phyloP scores from a whole-genome alignment of 1,140 invertebrate genomes.

The Micrasema longulum region DNA sequence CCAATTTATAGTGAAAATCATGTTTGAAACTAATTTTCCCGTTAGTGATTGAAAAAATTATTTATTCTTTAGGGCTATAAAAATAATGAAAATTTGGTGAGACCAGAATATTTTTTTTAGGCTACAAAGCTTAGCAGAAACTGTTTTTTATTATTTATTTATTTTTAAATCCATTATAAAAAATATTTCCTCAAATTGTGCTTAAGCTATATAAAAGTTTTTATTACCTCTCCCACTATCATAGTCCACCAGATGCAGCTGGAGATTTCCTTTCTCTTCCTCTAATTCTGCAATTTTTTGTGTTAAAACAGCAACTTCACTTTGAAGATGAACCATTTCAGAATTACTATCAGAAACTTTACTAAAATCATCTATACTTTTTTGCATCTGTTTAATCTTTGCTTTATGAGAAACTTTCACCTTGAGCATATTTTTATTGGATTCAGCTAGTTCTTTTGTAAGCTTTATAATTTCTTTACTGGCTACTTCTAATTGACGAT shows the following conservation, averaged over 20 bases:
- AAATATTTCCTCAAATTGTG: too few relatives aligned
- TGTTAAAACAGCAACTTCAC: conserved; percentile 74
- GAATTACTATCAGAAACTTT: conserved; percentile 77
- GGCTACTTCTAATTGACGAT: conserved; percentile 57
- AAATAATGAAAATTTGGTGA: too few relatives aligned
- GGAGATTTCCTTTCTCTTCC: conserved; percentile 91
- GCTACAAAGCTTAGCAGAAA: too few relatives aligned
- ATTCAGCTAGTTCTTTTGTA: conserved; percentile 77
- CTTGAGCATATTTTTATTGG: conserved; percentile 87
- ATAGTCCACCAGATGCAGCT: conserved; percentile 84
- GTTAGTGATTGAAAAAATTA: too few relatives aligned
- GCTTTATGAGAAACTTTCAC: conserved; percentile 83
- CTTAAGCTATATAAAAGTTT: too few relatives aligned
- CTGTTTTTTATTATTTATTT: too few relatives aligned
- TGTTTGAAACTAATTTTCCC: too few relatives aligned
- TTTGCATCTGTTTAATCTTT: conserved; percentile 86
- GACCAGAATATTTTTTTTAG: too few relatives aligned
- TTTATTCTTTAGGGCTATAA: too few relatives aligned
- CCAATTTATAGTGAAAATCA: too few relatives aligned
- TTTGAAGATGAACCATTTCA: conserved; percentile 73
- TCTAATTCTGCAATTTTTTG: conserved; percentile 86
- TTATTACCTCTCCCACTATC: conserved; percentile 79
- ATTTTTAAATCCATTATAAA: too few relatives aligned
- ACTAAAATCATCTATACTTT: conserved; percentile 82
- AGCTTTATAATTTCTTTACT: conserved; percentile 70